phyloP scores from a whole-genome alignment of 2,888 invertebrate genomes.

The Beris chalybata region DNA sequence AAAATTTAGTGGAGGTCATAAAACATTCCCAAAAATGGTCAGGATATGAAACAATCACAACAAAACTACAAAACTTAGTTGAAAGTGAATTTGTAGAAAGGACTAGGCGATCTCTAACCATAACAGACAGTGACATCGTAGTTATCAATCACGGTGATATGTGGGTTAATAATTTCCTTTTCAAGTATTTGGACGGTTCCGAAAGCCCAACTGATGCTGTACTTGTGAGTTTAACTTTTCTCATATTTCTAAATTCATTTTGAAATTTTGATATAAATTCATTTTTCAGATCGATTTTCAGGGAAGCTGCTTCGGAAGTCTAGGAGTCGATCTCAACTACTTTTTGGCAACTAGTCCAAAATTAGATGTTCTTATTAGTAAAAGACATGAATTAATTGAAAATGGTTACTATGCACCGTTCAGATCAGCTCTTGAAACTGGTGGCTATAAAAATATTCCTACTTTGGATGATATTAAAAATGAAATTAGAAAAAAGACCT shows the following conservation, averaged over 20 bases:
- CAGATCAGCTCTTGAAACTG: slow-evolving; percentile 41
- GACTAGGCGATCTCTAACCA: slow-evolving; percentile 18
- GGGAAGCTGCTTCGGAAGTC: slow-evolving; percentile 50
- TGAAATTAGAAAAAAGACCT: slow-evolving; percentile 48
- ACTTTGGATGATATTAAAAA: slow-evolving; percentile 46
- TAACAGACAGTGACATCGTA: slow-evolving; percentile 51
- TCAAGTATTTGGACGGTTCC: slow-evolving; percentile 45
- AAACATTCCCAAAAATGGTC: slow-evolving; percentile 53
- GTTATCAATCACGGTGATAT: slow-evolving; percentile 61
- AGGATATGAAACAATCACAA: slow-evolving; percentile 54
- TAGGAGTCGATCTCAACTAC: slow-evolving; percentile 54
- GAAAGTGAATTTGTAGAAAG: slow-evolving; percentile 49
- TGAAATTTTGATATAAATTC: background rate
- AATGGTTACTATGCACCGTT: slow-evolving; percentile 46
- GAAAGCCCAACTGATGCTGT: background rate
- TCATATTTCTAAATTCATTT: background rate
- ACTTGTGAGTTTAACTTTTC: background rate
- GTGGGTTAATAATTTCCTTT: slow-evolving; percentile 61
- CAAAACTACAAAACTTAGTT: slow-evolving; percentile 53
- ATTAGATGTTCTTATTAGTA: slow-evolving; percentile 46
- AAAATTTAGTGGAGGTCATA: too few relatives aligned
- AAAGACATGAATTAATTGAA: slow-evolving; percentile 45
- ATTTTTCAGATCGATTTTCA: slow-evolving; percentile 50
- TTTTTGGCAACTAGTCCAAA: slow-evolving; percentile 50
- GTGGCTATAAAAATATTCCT: slow-evolving; percentile 40